Conservation (phyloP, 2,113 vertebrate species). For the Halcyon senegalensis region DNA sequence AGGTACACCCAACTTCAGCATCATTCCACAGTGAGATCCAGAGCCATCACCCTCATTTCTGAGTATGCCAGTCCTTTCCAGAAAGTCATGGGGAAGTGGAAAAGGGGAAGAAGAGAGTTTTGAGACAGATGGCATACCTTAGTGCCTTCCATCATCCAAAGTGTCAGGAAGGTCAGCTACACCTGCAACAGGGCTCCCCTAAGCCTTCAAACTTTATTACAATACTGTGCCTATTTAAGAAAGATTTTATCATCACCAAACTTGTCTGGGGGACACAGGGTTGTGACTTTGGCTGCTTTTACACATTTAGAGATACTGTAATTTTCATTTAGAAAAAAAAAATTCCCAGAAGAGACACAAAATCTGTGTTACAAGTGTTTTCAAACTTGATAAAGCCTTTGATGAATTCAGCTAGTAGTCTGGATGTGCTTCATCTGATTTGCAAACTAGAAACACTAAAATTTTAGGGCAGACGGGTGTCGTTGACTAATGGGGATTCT, state of each 20-base stretch:
- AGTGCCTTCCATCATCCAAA: neutral
- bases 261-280: neutral
- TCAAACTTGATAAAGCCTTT: neutral
- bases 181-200: neutral
- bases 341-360: neutral
- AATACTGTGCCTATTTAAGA: neutral
- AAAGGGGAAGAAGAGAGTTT: neutral
- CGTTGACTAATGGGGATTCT: conserved; percentile 58
- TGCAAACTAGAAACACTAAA: conserved; percentile 9
- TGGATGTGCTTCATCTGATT: neutral
- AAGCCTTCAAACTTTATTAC: neutral
- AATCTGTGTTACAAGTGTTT: neutral
- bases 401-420: neutral
- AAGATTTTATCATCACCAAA: neutral
- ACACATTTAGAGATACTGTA: neutral
- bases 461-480: conserved; percentile 28
- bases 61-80: neutral
- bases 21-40: neutral
- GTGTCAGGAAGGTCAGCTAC: neutral
- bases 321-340: neutral
- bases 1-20: neutral
- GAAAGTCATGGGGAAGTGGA: neutral
- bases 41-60: neutral
- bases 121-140: neutral
- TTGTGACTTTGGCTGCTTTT: neutral